A percentile compares a stretch with the other conserved stretches of the same genome.
Evolutionary conservation across 2,888 invertebrate species (phyloP).

Genomic region (Drosophila neotestacea): DNA sequence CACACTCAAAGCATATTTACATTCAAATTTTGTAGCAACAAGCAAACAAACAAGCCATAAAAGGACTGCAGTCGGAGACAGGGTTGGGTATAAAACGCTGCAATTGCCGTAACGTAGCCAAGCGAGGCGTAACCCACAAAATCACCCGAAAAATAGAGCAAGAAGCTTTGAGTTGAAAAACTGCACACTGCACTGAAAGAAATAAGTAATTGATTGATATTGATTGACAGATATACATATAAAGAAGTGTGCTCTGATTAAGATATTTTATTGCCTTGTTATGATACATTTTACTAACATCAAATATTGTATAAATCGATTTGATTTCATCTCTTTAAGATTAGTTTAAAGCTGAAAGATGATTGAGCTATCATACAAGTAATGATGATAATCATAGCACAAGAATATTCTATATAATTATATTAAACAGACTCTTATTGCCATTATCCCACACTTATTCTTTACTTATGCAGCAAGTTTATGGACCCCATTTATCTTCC

Average conservation of each 20-base stretch:
- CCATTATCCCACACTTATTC: not conserved
- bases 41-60: slow-evolving; percentile 67
- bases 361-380: not conserved
- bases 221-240: slow-evolving; percentile 16
- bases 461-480: slow-evolving; percentile 7
- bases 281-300: not conserved
- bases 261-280: not conserved
- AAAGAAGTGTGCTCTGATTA: not conserved
- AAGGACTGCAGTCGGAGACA: no score
- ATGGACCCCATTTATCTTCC: slow-evolving; percentile 4
- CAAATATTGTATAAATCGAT: no score
- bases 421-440: slow-evolving; percentile 4
- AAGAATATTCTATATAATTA: not conserved
- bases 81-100: slow-evolving; percentile 50
- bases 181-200: slow-evolving; percentile 21
- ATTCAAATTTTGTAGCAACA: slow-evolving; percentile 75
- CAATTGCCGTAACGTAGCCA: slow-evolving; percentile 64
- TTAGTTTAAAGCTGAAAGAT: not conserved
- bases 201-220: slow-evolving; percentile 30
- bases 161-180: slow-evolving; percentile 18
- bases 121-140: slow-evolving; percentile 74
- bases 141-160: slow-evolving; percentile 45
- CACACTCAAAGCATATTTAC: slow-evolving; percentile 74
- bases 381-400: not conserved
- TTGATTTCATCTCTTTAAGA: no score